These are phyloP conservation scores for Prunella himalayana DNA, from an alignment of 2,113 vertebrate species.

Conservation along the genomic window DNA sequence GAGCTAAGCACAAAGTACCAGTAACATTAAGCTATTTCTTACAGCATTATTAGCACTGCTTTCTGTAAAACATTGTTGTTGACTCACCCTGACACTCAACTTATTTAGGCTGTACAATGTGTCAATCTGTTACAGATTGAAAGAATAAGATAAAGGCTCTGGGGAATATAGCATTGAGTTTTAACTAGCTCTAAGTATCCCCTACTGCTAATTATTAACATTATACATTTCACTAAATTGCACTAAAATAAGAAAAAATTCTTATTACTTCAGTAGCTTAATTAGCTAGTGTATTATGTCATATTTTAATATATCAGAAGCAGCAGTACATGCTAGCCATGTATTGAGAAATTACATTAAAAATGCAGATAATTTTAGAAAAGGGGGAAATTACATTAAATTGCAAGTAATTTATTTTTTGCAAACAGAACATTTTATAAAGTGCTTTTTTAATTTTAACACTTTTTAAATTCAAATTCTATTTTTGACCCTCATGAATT, in stretches of 20 bases:
- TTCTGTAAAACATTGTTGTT: not conserved
- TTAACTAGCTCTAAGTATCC: not conserved
- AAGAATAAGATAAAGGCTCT: not conserved
- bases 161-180: not conserved
- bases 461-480: not conserved
- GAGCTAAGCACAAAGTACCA: not conserved
- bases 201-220: not conserved
- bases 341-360: not conserved
- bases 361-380: not conserved
- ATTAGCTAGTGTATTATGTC: not conserved
- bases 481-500: not conserved
- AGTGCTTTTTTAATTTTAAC: not conserved
- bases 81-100: not conserved
- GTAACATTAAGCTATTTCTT: not conserved
- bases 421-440: not conserved
- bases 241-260: not conserved
- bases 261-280: not conserved
- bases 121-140: not conserved
- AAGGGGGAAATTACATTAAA: not conserved
- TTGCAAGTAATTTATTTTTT: not conserved
- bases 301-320: not conserved
- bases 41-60: not conserved
- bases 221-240: not conserved
- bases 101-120: not conserved
- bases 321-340: not conserved